These are phyloP conservation scores for Acronicta alni DNA, from an alignment of 2,888 invertebrate genomes.

Conservation along the genomic window DNA sequence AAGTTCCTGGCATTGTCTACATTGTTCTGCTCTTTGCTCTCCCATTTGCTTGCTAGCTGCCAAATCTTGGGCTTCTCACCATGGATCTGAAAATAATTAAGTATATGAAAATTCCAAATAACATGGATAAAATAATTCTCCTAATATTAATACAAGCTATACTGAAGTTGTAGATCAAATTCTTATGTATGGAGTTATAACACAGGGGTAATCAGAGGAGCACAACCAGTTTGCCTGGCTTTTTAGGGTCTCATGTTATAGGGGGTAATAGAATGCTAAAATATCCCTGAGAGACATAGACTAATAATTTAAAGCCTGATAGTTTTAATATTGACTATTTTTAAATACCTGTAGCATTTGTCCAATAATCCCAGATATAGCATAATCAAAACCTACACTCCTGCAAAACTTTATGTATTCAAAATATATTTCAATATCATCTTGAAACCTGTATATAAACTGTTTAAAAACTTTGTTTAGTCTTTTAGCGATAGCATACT, in stretches of 20 bases:
- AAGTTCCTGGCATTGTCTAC: slow-evolving; percentile 92
- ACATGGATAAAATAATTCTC: no score
- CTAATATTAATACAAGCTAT: no score
- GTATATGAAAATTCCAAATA: neutral
- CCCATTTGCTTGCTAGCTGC: slow-evolving; percentile 94
- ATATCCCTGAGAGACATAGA: no score
- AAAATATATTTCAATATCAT: slow-evolving; percentile 93
- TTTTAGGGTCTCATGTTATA: no score
- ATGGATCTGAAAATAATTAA: slow-evolving; percentile 88
- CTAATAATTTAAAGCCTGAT: neutral
- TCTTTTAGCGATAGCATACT: slow-evolving; percentile 92
- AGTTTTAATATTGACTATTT: neutral
- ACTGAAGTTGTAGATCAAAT: no score
- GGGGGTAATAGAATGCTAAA: no score
- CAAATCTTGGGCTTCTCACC: slow-evolving; percentile 93
- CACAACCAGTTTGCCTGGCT: no score
- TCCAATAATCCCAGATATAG: slow-evolving; percentile 89
- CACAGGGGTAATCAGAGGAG: no score
- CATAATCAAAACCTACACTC: slow-evolving; percentile 88
- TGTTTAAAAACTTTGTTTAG: slow-evolving; percentile 93
- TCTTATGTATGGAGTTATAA: no score
- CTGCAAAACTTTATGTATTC: slow-evolving; percentile 94
- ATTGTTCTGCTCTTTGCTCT: slow-evolving; percentile 91
- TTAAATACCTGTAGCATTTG: slow-evolving; percentile 89
- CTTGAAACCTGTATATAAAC: slow-evolving; percentile 91